phyloP scores from a whole-genome alignment of 2,113 vertebrate genomes.

The Albula goreensis region DNA sequence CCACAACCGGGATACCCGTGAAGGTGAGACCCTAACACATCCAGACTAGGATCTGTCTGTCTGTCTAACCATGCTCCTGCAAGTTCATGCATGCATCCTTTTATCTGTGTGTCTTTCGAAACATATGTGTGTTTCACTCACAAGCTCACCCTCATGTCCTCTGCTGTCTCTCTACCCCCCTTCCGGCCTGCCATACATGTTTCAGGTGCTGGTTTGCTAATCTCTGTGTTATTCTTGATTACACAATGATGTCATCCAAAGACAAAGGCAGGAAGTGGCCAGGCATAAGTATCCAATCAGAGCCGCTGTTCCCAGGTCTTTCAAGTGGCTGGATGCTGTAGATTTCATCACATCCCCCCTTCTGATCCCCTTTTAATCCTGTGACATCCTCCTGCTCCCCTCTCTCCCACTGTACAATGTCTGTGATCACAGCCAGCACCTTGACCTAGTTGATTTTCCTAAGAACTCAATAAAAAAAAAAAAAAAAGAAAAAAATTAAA shows the following conservation, averaged over 20 bases:
- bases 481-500: background rate
- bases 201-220: background rate
- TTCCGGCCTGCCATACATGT: background rate
- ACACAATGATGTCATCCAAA: constrained; percentile 38
- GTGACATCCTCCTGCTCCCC: background rate
- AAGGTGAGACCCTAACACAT: constrained; percentile 69
- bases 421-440: background rate
- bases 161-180: background rate
- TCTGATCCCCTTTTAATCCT: background rate
- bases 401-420: background rate
- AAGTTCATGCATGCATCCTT: background rate
- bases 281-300: constrained; percentile 42
- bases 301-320: constrained; percentile 34
- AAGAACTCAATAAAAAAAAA: background rate
- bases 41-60: background rate
- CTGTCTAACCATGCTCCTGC: background rate
- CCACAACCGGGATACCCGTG: constrained; percentile 67
- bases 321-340: constrained; percentile 26
- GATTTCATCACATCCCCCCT: background rate
- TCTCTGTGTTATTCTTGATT: background rate
- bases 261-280: constrained; percentile 48
- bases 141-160: background rate
- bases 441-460: background rate
- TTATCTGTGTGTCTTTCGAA: background rate
- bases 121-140: background rate